Evolutionary conservation across 2,888 invertebrate species (phyloP), one percentile per base, ranked within the genome.

Genomic region (Lymantria monacha): DNA sequence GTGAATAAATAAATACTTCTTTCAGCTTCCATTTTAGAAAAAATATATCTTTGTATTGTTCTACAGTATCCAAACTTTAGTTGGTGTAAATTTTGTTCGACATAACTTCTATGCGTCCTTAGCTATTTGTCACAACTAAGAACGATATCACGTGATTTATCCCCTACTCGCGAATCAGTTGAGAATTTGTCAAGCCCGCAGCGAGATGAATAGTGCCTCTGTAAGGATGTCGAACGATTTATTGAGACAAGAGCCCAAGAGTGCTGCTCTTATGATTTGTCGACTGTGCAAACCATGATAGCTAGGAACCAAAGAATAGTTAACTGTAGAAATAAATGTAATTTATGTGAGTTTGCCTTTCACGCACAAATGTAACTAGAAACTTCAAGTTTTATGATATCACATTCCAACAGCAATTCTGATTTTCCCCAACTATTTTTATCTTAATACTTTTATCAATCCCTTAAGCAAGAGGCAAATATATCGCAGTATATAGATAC

Each of bases 171-270:
- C 55, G 58, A 70, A 80, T 70, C 72, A 66, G 55, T 61, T 60
- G 74, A 70, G 81, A 74, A 84, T 85, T 85, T 85, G 86, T 85
- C 80, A 73, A 71, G 78, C 76, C 74, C 65, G 73, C 72, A 72
- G 63, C 68, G 69, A 79, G 78, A 81, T 71, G 79, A 72, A 82
- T 83, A 74, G 80, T 56, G 59, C 69, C 73, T 63, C 62, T 70
- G 76, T 73, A 70, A 62, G 64, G 64, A 69, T 76, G 72, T 76
- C 73, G 62, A 69, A 72, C 73, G 76, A 85, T 86, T 85, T 85
- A 85, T 82, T 64, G n/a, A 63, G 67, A 60, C 63, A 22, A 22
- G 22, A 22, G 22, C 22, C 22, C 62, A 70, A 22, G 61, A 63
- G 66, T 68, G 64, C 63, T 61, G 61, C 63, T 61, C 61, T 62